Base-by-base conservation (phyloP, 2,888 invertebrate species). In the Drosophila melanosoma region DNA sequence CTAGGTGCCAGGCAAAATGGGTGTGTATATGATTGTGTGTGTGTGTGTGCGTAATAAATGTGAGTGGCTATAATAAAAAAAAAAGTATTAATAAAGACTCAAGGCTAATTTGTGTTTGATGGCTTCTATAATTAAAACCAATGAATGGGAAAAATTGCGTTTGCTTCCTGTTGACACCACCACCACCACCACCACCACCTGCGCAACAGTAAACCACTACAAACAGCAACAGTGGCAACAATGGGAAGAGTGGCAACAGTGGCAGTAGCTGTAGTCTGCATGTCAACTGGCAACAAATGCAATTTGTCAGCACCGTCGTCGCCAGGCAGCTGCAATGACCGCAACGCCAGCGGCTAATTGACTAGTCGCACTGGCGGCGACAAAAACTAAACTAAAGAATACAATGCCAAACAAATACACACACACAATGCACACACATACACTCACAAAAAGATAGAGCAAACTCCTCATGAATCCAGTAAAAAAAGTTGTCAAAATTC, bases 121-220 rank as follows among this genome's bases (percentile, higher is more conserved):
- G 89, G 82, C 74, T 88, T 86, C 82, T 79, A 83, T 88, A 87
- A 87, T 90, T 90, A 90, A 87, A 90, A 76, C 69, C 87, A 90
- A 90, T 87, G 87, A 87, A 88, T 86, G 83, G 73, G 73, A 86
- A 83, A 90, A 90, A 85, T 82, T 66, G 83, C 79, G 69, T 75
- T 68, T 79, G 72, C 85, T 82, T 85, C 77, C 76, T 79, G 68
- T 57, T 51, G 48, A 48, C 48, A 38, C 11, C 40, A 38, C 48
- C 36, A 48, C 29, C 26, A 26, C 29, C 15, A 17, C 23, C 23
- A 23, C 45, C 23, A 15, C 0, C 29, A 35, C 48, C 56, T 26
- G 29, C 40, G 29, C 53, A 26, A 8, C 45, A 38, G 51, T 26
- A 20, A 49, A 17, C 26, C 5, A 23, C 49, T 0, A 36, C 29